phyloP scores from a whole-genome alignment of 2,797 vertebrate genomes.

The Hipposideros larvatus region DNA sequence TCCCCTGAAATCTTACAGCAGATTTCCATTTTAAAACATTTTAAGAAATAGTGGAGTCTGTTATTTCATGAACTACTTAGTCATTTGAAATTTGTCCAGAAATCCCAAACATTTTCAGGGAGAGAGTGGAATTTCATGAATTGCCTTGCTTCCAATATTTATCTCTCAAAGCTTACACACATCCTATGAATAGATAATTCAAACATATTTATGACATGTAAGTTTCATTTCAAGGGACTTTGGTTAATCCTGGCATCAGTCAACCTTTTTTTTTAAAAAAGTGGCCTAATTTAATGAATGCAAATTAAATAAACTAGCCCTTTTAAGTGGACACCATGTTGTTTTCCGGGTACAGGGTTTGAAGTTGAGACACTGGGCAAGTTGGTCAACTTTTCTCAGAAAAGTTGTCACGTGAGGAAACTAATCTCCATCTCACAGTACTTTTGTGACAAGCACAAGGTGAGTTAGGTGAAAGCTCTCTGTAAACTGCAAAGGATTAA shows the following conservation, averaged over 20 bases:
- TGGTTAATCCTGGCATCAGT: neutral
- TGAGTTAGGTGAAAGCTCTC: conserved; percentile 10
- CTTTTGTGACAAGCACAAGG: neutral
- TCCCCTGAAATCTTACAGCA: neutral
- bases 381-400: neutral
- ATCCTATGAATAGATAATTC: neutral
- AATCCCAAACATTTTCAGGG: neutral
- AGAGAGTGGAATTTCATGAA: conserved; percentile 1
- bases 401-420: conserved; percentile 30
- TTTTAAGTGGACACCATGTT: conserved; percentile 15
- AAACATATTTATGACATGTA: conserved; percentile 36
- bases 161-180: neutral
- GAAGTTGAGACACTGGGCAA: neutral
- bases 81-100: conserved; percentile 46
- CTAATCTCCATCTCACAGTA: neutral
- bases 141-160: neutral
- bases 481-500: neutral
- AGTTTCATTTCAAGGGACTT: conserved; percentile 37
- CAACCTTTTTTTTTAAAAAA: conserved; percentile 5
- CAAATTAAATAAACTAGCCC: neutral
- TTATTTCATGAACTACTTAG: neutral
- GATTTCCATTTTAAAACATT: conserved; percentile 11
- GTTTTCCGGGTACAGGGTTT: neutral
- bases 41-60: conserved; percentile 32
- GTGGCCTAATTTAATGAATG: conserved; percentile 17